Percentiles rank a stretch among this genome's conserved stretches.
These are phyloP conservation scores for Athetis lepigone DNA, from an alignment of 2,888 invertebrate genomes.

Conservation along the genomic window DNA sequence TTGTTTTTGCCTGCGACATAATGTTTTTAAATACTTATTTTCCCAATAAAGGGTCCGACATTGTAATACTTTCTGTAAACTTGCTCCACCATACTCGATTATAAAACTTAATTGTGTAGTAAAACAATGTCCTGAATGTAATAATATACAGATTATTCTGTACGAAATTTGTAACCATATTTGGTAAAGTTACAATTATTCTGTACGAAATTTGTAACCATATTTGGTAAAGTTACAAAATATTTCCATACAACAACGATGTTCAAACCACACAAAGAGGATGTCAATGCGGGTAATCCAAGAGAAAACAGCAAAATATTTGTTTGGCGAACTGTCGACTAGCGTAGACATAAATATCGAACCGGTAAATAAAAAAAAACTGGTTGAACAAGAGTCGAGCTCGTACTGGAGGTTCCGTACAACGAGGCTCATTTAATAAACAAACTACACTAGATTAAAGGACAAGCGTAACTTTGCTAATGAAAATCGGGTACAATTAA, in stretches of 20 bases:
- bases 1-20: neutral
- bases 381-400: no score
- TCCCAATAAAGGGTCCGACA: neutral
- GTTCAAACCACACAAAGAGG: constrained; percentile 66
- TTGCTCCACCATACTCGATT: constrained; percentile 14
- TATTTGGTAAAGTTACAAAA: constrained; percentile 52
- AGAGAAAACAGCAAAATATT: constrained; percentile 68
- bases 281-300: constrained; percentile 71
- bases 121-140: constrained; percentile 44
- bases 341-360: constrained; percentile 51
- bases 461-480: no score
- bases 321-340: constrained; percentile 65
- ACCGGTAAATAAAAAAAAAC: constrained; percentile 35
- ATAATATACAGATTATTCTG: constrained; percentile 43
- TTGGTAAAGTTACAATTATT: constrained; percentile 47
- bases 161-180: constrained; percentile 47
- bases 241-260: constrained; percentile 43
- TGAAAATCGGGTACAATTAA: no score
- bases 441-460: no score
- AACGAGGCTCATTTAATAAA: no score
- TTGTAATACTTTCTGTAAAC: constrained; percentile 28
- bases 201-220: constrained; percentile 40
- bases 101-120: constrained; percentile 46
- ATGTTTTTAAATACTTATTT: neutral
- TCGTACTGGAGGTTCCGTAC: no score